Conservation (phyloP, 2,797 vertebrate genomes). For the Rhinophrynus dorsalis region DNA sequence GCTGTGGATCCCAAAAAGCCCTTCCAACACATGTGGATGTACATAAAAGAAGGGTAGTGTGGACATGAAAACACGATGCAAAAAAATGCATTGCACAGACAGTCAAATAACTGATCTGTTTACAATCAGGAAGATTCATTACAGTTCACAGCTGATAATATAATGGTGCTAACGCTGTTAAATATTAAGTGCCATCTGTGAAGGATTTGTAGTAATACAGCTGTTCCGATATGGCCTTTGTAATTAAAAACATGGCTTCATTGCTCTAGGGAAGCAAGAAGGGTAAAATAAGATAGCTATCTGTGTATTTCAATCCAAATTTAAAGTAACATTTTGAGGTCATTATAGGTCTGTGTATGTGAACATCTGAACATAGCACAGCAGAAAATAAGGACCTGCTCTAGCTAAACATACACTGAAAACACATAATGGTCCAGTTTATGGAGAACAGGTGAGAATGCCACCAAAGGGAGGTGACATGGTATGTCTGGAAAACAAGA, state of each 20-base stretch:
- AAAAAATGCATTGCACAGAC: background rate
- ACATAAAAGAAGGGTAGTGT: no score
- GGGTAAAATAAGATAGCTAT: no score
- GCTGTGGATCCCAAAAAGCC: background rate
- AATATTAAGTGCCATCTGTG: background rate
- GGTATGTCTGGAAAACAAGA: no score
- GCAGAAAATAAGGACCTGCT: no score
- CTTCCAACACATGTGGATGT: constrained; percentile 10
- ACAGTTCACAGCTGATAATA: background rate
- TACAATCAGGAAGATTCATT: background rate
- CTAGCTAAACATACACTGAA: no score
- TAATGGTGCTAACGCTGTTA: background rate
- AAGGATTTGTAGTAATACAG: background rate
- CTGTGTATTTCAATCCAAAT: no score
- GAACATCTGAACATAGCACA: no score
- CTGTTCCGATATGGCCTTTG: background rate
- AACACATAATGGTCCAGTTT: no score
- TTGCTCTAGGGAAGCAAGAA: background rate
- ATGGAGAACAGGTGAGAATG: no score
- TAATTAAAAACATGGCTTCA: constrained; percentile 4
- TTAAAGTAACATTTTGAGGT: no score
- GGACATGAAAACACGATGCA: background rate
- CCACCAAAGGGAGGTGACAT: no score
- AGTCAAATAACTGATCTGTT: background rate
- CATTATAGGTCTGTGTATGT: no score